Evolutionary conservation across 2,888 invertebrate species (phyloP).

Genomic region (Heteromurus nitidus): DNA sequence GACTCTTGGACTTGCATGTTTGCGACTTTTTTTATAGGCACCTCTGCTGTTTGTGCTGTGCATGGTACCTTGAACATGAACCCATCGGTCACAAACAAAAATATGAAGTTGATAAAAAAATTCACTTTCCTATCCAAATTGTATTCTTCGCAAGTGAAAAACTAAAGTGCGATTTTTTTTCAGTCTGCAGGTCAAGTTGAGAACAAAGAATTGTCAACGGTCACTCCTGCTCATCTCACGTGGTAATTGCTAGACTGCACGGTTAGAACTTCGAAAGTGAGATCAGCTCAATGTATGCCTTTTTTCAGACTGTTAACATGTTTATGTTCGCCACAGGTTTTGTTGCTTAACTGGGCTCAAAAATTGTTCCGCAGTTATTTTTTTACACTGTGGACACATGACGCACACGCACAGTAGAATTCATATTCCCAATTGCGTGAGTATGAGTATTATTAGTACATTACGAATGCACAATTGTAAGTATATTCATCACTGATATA

Average conservation of each 20-base stretch:
- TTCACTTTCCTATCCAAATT: not conserved
- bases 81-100: not conserved
- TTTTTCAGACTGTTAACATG: too few species aligned
- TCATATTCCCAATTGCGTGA: too few species aligned
- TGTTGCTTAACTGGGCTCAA: not conserved
- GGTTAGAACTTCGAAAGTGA: constrained; percentile 6
- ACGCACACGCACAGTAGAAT: too few species aligned
- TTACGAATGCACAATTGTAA: too few species aligned
- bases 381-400: too few species aligned
- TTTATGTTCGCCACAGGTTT: too few species aligned
- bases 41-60: not conserved
- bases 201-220: not conserved
- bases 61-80: not conserved
- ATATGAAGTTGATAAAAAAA: not conserved
- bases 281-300: too few species aligned
- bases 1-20: not conserved
- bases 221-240: constrained; percentile 4
- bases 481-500: too few species aligned
- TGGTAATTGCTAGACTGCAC: too few species aligned
- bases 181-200: constrained; percentile 17
- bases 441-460: too few species aligned
- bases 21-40: not conserved
- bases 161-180: constrained; percentile 1
- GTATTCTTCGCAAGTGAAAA: not conserved
- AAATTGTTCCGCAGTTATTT: constrained; percentile 3